phyloP scores from a whole-genome alignment of 64 coral and sea anemone species.

The Anthopleura sola region DNA sequence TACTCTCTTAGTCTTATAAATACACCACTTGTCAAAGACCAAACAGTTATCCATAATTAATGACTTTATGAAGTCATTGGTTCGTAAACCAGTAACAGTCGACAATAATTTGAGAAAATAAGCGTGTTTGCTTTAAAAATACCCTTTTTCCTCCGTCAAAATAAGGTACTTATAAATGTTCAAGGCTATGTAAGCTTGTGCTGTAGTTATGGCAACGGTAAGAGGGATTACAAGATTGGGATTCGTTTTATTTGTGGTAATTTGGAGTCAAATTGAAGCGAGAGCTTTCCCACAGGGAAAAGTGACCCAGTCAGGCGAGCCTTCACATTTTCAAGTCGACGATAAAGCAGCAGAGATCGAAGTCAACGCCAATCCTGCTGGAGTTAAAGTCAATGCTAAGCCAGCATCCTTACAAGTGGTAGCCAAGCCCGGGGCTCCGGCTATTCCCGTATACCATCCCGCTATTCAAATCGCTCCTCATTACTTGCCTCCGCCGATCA shows the following conservation, averaged over 20 bases:
- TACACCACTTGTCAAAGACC: constrained; percentile 11
- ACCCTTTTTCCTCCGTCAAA: not conserved
- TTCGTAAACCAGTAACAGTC: not conserved
- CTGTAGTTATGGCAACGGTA: not conserved
- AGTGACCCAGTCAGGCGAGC: constrained; percentile 73
- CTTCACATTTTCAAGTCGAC: constrained; percentile 92
- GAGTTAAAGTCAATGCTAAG: constrained; percentile 97
- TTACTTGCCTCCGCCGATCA: constrained; percentile 67
- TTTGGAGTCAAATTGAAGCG: constrained; percentile 24
- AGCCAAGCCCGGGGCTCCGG: constrained; percentile 74
- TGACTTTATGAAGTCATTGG: not conserved
- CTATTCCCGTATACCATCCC: constrained; percentile 89
- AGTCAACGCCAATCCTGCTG: constrained; percentile 94
- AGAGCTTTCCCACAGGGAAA: constrained; percentile 54
- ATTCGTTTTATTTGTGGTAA: not conserved
- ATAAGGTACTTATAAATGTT: not conserved
- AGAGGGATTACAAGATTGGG: not conserved
- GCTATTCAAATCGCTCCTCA: constrained; percentile 86
- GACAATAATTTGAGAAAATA: not conserved
- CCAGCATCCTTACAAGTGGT: constrained; percentile 97
- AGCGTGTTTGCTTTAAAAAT: not conserved
- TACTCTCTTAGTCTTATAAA: not conserved
- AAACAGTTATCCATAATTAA: not conserved
- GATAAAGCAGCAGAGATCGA: constrained; percentile 98
- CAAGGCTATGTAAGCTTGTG: not conserved